phyloP scores from a whole-genome alignment of 2,113 vertebrate species.

The Tinamus guttatus region DNA sequence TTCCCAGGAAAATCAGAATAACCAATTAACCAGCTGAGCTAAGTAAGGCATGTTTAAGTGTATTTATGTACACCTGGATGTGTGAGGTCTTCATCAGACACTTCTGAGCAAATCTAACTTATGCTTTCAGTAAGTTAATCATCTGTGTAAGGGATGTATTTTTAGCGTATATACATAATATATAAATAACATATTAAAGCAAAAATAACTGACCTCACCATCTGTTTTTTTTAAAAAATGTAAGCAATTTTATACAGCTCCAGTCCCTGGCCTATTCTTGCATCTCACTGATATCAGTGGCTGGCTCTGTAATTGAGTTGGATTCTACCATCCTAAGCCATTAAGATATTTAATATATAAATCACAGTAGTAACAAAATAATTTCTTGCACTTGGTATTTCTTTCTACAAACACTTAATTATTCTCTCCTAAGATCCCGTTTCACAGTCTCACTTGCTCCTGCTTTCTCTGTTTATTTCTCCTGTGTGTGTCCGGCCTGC shows the following conservation, averaged over 20 bases:
- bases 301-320: background rate
- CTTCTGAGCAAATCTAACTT: slow-evolving; percentile 25
- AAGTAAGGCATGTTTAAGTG: background rate
- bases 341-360: slow-evolving; percentile 13
- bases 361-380: background rate
- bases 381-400: background rate
- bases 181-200: background rate
- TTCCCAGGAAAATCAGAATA: slow-evolving; percentile 36
- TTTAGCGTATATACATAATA: background rate
- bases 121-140: background rate
- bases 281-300: background rate
- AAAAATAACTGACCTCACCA: background rate
- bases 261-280: background rate
- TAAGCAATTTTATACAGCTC: background rate
- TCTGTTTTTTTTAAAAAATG: background rate
- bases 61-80: background rate
- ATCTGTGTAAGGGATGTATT: background rate
- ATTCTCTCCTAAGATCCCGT: slow-evolving; percentile 34
- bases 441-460: slow-evolving; percentile 59
- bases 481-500: slow-evolving; percentile 50
- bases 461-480: slow-evolving; percentile 63
- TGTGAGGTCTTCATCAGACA: background rate
- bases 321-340: background rate
- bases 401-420: background rate
- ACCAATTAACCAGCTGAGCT: slow-evolving; percentile 59